Evolutionary conservation across 2,888 invertebrate genomes (phyloP).

Genomic region (Leptinotarsa peninsularis): DNA sequence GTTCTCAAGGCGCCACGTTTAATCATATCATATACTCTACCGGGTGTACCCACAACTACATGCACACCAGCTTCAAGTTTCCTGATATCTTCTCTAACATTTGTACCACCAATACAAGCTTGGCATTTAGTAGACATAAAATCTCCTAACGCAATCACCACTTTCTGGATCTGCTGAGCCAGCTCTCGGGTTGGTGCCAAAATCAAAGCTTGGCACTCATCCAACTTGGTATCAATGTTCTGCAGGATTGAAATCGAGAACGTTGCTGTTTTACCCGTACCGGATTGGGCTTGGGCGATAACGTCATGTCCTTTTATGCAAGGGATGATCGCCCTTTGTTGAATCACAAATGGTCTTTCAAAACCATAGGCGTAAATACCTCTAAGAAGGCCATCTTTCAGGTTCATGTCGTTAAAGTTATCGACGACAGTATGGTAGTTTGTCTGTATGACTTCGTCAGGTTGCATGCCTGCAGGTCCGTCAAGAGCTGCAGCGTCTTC

Average conservation of each 20-base stretch:
- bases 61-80: constrained; percentile 94
- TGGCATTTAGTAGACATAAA: constrained; percentile 98
- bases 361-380: constrained; percentile 99
- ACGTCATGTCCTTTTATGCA: constrained; percentile 96
- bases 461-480: constrained; percentile 89
- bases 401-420: constrained; percentile 98
- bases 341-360: constrained; percentile 99
- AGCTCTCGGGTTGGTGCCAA: constrained; percentile 94
- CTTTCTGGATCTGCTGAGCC: constrained; percentile 82
- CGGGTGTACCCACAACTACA: constrained; percentile 93
- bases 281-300: constrained; percentile 99
- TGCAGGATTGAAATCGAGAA: constrained; percentile 99
- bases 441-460: constrained; percentile 91
- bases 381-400: constrained; percentile 94
- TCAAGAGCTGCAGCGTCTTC: constrained; percentile 67
- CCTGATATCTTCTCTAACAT: constrained; percentile 96
- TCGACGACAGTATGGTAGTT: constrained; percentile 95
- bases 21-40: constrained; percentile 88
- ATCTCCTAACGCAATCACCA: constrained; percentile 95
- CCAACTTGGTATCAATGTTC: constrained; percentile 89
- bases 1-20: constrained; percentile 90
- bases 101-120: constrained; percentile 99
- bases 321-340: constrained; percentile 98
- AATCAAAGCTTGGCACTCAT: constrained; percentile 97
- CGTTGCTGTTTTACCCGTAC: constrained; percentile 99